Evolutionary conservation across 2,888 invertebrate species (phyloP).

Genomic region (Drosophila meridiana): DNA sequence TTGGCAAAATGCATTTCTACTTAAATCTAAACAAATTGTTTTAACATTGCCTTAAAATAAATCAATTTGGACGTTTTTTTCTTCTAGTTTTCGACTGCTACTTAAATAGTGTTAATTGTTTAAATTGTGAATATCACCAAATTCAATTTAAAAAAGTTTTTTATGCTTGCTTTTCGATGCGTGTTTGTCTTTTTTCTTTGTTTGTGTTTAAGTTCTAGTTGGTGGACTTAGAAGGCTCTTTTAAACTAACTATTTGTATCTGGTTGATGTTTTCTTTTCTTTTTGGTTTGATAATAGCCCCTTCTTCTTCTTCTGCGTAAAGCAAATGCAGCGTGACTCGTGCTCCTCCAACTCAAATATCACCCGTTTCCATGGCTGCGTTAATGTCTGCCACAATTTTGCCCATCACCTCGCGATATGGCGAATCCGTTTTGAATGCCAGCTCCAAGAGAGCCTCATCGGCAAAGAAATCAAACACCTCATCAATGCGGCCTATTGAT

Average conservation of each 20-base stretch:
- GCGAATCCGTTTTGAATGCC: slow-evolving; percentile 87
- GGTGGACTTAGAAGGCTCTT: slow-evolving; percentile 51
- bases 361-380: slow-evolving; percentile 88
- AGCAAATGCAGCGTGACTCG: slow-evolving; percentile 21
- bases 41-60: slow-evolving; percentile 67
- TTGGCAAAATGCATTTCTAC: slow-evolving; percentile 72
- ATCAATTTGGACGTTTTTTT: slow-evolving; percentile 71
- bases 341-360: slow-evolving; percentile 85
- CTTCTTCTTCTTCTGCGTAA: slow-evolving; percentile 39
- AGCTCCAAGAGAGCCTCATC: slow-evolving; percentile 88
- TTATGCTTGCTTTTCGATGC: slow-evolving; percentile 31
- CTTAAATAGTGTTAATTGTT: slow-evolving; percentile 46
- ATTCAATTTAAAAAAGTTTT: slow-evolving; percentile 50
- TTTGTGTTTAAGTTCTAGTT: slow-evolving; percentile 37
- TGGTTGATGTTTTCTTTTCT: slow-evolving; percentile 28
- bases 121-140: slow-evolving; percentile 71
- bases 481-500: slow-evolving; percentile 90
- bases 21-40: slow-evolving; percentile 60
- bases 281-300: slow-evolving; percentile 76
- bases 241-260: slow-evolving; percentile 50
- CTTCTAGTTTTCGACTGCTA: slow-evolving; percentile 33
- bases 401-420: slow-evolving; percentile 88
- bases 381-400: slow-evolving; percentile 89
- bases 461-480: slow-evolving; percentile 90
- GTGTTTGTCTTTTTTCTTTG: slow-evolving; percentile 1